Base-by-base conservation (phyloP, 1,140 invertebrate species). In the Bicyclus anynana region DNA sequence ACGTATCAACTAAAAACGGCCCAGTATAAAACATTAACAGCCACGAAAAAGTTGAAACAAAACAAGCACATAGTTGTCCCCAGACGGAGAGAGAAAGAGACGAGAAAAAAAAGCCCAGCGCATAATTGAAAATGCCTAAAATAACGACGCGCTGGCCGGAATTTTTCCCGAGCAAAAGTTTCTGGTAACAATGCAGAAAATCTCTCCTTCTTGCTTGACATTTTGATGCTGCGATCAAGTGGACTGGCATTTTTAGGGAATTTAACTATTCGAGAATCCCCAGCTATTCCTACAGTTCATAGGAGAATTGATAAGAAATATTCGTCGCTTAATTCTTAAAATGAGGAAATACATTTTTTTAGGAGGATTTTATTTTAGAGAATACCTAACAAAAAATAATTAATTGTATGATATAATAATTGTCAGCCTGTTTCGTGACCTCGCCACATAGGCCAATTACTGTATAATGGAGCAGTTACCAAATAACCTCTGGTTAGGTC, bases 91-190 rank as follows among this genome's bases (percentile, higher is more conserved):
- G 37, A 35, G 58, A 18, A 23, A 54, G 23, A 48, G 37, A 56
- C 46, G 52, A 66, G 73, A 75, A 75, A 75, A 75, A 69, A 62
- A 40, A 49, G 17, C 44, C 26, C 47, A 48, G 42, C 50, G 63
- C 59, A 62, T 77, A 78, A 78, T 78, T 78, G 69, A 72, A 78
- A 78, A 78, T 78, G 65, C 69, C 71, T 78, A 74, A 74, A 78
- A 78, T 78, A 74, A 69, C 76, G 33, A 35, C 56, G 52, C 17
- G 38, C 40, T 26, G 37, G 59, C 38, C 17, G 53, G 53, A 54
- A 67, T 50, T 65, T 67, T 62, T 56, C 53, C 53, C 37, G 12
- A 17, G 44, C 20, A 47, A 47, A 47, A 26, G 23, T 47, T 47
- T 27, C 44, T 27, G 44, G 16, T 14, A 47, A 26, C 44, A 26